Conservation (phyloP, 1,140 invertebrate species). For the Hyles vespertilio region DNA sequence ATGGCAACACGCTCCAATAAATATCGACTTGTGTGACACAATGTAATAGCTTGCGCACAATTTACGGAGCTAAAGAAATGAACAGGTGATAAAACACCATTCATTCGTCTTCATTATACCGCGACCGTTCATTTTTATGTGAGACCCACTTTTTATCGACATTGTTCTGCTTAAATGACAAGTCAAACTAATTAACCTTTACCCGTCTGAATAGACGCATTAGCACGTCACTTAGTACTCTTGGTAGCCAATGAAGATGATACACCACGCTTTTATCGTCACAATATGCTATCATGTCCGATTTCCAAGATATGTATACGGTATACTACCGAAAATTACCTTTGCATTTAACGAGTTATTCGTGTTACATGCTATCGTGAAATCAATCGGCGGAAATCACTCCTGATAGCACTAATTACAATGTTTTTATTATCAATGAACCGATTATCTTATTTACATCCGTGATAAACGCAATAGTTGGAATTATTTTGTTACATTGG, state of each 20-base stretch:
- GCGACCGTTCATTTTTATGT: neutral
- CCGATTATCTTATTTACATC: too few relatives aligned
- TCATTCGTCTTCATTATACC: slow-evolving; percentile 7
- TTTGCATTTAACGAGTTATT: too few relatives aligned
- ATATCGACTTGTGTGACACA: neutral
- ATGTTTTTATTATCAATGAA: too few relatives aligned
- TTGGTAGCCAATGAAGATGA: neutral
- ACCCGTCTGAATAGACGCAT: neutral
- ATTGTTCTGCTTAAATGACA: neutral
- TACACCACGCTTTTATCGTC: too few relatives aligned
- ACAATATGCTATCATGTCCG: too few relatives aligned
- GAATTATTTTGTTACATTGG: too few relatives aligned
- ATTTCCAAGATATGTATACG: too few relatives aligned
- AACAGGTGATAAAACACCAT: slow-evolving; percentile 5
- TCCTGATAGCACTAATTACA: too few relatives aligned
- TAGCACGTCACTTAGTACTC: slow-evolving; percentile 1
- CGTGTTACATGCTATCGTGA: too few relatives aligned
- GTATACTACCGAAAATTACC: too few relatives aligned
- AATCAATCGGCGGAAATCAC: too few relatives aligned
- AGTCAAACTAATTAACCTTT: neutral
- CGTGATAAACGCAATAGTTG: too few relatives aligned
- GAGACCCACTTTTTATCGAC: slow-evolving; percentile 1
- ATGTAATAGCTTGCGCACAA: neutral
- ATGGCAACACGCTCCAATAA: neutral
- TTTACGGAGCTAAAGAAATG: neutral